Evolutionary conservation across 2,113 vertebrate genomes (phyloP).

Genomic region (Cephalopholis sonnerati): DNA sequence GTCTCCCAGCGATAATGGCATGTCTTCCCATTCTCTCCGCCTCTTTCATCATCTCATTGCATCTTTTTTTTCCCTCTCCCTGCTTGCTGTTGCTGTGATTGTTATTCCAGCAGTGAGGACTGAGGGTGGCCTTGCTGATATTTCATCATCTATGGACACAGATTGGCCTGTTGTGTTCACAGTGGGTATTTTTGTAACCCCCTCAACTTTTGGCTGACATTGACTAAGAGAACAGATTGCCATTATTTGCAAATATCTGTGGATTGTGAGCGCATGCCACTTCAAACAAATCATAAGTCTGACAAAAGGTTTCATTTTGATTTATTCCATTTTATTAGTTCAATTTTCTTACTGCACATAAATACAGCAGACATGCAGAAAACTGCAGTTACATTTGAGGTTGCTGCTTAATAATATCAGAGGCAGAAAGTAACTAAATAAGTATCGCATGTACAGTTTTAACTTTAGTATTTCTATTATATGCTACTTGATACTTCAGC

Average conservation of each 20-base stretch:
- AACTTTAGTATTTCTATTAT: too few species aligned
- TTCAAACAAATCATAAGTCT: not conserved
- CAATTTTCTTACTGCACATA: not conserved
- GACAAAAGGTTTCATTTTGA: not conserved
- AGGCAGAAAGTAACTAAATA: too few species aligned
- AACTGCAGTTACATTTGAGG: too few species aligned
- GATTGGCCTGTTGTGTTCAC: constrained; percentile 38
- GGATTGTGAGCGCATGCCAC: not conserved
- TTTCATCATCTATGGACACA: constrained; percentile 48
- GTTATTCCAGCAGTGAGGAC: constrained; percentile 39
- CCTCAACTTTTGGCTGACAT: not conserved
- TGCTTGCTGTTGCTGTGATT: constrained; percentile 15
- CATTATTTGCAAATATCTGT: constrained; percentile 4
- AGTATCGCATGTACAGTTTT: not conserved
- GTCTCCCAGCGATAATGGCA: constrained; percentile 40
- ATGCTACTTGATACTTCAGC: too few species aligned
- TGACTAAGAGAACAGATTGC: constrained; percentile 20
- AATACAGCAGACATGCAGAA: too few species aligned
- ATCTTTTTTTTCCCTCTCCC: constrained; percentile 10
- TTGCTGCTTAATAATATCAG: too few species aligned
- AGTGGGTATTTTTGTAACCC: constrained; percentile 25
- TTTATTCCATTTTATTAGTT: not conserved
- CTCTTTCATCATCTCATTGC: constrained; percentile 41
- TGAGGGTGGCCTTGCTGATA: constrained; percentile 38
- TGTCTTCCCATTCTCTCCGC: constrained; percentile 18